These are phyloP conservation scores for Dasysyrphus albostriatus DNA, from an alignment of 2,888 invertebrate genomes.

Conservation along the genomic window DNA sequence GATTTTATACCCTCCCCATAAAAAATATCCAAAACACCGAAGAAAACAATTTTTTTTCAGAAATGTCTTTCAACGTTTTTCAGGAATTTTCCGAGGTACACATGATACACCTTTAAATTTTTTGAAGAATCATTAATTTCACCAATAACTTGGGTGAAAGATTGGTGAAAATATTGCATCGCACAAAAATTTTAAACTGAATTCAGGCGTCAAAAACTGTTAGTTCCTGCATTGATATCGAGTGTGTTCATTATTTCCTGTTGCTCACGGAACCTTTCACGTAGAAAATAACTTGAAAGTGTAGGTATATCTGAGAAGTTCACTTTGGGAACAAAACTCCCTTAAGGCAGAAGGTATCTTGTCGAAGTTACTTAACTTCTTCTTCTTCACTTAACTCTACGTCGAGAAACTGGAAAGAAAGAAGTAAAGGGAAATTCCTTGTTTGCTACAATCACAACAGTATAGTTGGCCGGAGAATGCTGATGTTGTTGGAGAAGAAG, in stretches of 20 bases:
- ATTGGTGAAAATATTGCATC: no score
- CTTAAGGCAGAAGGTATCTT: conserved; percentile 48
- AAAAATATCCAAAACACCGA: no score
- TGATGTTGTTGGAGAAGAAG: not conserved
- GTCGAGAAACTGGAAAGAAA: not conserved
- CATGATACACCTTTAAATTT: no score
- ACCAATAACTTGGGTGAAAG: no score
- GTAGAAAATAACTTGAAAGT: conserved; percentile 66
- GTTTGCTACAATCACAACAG: conserved; percentile 57
- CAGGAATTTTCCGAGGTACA: no score
- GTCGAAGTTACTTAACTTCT: conserved; percentile 41
- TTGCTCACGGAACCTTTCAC: conserved; percentile 65
- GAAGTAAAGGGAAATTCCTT: conserved; percentile 14
- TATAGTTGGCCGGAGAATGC: conserved; percentile 4
- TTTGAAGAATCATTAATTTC: no score
- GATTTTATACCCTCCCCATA: no score
- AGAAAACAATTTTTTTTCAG: no score
- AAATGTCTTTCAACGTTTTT: no score
- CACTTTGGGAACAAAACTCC: conserved; percentile 48
- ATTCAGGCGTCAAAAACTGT: not conserved
- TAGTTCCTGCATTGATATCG: not conserved
- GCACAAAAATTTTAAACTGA: no score
- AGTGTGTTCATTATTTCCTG: conserved; percentile 48
- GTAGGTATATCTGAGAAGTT: conserved; percentile 36
- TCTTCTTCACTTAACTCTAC: not conserved